A percentile compares a stretch with the other conserved stretches of the same genome.
phyloP scores from a whole-genome alignment of 2,113 vertebrate genomes.

The Suncus etruscus region DNA sequence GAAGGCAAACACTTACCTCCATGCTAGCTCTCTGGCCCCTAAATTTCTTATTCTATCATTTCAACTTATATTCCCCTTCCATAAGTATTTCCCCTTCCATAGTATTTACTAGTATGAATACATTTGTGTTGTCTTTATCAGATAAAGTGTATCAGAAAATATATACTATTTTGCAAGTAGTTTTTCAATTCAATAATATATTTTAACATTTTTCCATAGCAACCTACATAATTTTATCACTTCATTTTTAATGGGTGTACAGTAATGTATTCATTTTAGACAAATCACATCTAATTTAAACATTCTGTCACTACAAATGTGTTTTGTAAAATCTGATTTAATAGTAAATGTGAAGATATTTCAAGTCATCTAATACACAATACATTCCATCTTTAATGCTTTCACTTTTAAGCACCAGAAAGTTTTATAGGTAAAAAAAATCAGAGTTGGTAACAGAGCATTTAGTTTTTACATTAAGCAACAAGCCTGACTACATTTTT shows the following conservation, averaged over 20 bases:
- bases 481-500: background rate
- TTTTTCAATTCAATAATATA: background rate
- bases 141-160: background rate
- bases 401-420: background rate
- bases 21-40: too few species aligned
- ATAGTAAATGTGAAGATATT: background rate
- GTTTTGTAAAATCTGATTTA: background rate
- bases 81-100: background rate
- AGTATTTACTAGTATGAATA: background rate
- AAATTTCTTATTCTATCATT: background rate
- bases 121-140: background rate
- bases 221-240: background rate
- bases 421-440: constrained; percentile 28
- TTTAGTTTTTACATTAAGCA: constrained; percentile 32
- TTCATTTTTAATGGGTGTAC: background rate
- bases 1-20: too few species aligned
- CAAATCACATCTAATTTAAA: constrained; percentile 10
- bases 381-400: background rate
- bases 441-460: constrained; percentile 25
- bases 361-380: background rate
- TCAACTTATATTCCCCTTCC: background rate
- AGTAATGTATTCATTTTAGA: background rate
- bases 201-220: background rate
- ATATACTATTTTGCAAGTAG: background rate
- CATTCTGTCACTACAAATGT: background rate